phyloP scores from a whole-genome alignment of 2,888 invertebrate genomes.

The Tribolium freemani region DNA sequence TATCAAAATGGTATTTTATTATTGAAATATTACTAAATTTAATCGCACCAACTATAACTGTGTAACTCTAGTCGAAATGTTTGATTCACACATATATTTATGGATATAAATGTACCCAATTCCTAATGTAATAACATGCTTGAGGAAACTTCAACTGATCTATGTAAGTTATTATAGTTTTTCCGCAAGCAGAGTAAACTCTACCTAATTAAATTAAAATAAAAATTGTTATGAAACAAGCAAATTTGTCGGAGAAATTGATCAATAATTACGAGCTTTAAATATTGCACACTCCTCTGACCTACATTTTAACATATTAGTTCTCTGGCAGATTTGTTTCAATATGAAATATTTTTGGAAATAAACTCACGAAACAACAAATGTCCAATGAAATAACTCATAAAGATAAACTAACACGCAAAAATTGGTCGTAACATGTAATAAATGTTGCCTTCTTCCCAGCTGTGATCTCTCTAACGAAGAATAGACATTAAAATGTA shows the following conservation, averaged over 20 bases:
- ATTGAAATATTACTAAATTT: constrained; percentile 37
- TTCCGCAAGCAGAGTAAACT: no score
- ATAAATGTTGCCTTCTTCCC: constrained; percentile 66
- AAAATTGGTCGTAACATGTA: constrained; percentile 47
- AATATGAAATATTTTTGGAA: background rate
- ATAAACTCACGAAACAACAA: background rate
- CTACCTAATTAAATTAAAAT: background rate
- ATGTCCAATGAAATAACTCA: constrained; percentile 14
- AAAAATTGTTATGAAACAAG: background rate
- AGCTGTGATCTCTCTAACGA: constrained; percentile 65
- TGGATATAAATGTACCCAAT: constrained; percentile 6
- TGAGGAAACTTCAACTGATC: background rate
- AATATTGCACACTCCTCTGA: background rate
- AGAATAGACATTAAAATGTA: constrained; percentile 55
- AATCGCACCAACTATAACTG: constrained; percentile 34
- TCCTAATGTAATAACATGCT: background rate
- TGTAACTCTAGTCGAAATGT: constrained; percentile 29
- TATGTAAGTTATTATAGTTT: background rate
- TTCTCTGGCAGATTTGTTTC: background rate
- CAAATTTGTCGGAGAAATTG: background rate
- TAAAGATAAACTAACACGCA: constrained; percentile 8
- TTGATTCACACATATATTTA: constrained; percentile 30
- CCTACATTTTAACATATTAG: background rate
- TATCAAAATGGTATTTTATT: constrained; percentile 42
- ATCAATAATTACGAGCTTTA: background rate